Base-by-base conservation (phyloP, 1,140 invertebrate genomes). In the Ceratina australensis region DNA sequence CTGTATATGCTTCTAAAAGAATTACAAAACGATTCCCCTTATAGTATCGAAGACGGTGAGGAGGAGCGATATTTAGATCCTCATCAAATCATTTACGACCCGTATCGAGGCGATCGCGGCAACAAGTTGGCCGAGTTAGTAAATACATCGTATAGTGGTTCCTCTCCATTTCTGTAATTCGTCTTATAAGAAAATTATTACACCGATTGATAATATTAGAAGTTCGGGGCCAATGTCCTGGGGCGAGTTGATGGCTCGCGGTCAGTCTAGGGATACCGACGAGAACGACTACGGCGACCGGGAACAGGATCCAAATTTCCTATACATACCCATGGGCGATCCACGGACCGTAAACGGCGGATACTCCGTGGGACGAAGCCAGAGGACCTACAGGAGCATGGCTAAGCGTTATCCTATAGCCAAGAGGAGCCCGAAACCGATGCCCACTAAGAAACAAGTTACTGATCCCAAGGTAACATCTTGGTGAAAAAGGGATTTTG, bases 391-490 rank as follows among this genome's bases (percentile, higher is more conserved):
- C 33, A 72, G 75, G 8, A 86, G 85, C n/a, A 47, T 88, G 57
- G 59, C 74, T 0, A 92, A 91, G 49, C 84, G 90, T 12, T 91
- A 87, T 64, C 87, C 89, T 0, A 77, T 91, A 0, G 81, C 89
- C 4, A 92, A 91, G 65, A 88, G 91, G 49, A 92, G 91, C 50
- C 83, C 90, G 0, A 90, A 89, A 77, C 72, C 87, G 0, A 61
- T 87, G 3, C 85, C 68, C 61, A 75, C 66, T 18, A 89, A 87
- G 15, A 72, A 84, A 47, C 87, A 88, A 69, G 76, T 74, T 8
- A 91, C 88, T 13, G 90, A 92, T 85, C 89, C 90, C 8, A 91
- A 92, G 87, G 90, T 91, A 86, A 28, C 15, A 16, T 42, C 10
- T 42, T 42, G 5, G 5, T 42, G 5, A 10, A 10, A 33, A 33